Evolutionary conservation across 2,888 invertebrate genomes (phyloP).

Genomic region (Zonitis immaculata): DNA sequence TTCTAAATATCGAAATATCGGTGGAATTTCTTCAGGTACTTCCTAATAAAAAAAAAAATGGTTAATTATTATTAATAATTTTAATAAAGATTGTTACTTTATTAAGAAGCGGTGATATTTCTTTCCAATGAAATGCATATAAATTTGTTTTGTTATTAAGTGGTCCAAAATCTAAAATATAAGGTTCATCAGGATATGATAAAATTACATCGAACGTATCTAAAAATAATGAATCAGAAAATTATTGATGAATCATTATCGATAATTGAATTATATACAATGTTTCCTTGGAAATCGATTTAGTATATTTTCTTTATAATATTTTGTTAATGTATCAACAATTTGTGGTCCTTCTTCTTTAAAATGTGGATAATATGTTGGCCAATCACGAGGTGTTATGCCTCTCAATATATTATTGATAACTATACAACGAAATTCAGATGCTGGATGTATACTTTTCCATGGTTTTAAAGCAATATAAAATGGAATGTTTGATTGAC

Average conservation of each 20-base stretch:
- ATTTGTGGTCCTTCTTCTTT: constrained; percentile 41
- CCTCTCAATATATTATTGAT: constrained; percentile 41
- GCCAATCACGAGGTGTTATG: constrained; percentile 46
- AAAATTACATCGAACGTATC: constrained; percentile 42
- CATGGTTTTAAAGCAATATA: constrained; percentile 42
- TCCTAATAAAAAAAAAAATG: constrained; percentile 28
- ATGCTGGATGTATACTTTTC: constrained; percentile 45
- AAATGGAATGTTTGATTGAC: constrained; percentile 32
- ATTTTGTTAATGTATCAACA: constrained; percentile 35
- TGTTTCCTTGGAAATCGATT: constrained; percentile 34
- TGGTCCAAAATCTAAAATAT: constrained; percentile 41
- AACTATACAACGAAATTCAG: constrained; percentile 45
- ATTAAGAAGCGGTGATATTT: constrained; percentile 40
- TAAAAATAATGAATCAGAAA: constrained; percentile 29
- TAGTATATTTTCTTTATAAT: constrained; percentile 37
- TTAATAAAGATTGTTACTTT: constrained; percentile 30
- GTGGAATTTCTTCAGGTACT: constrained; percentile 35
- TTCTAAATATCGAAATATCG: constrained; percentile 44
- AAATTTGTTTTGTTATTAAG: constrained; percentile 41
- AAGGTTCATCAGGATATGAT: constrained; percentile 36
- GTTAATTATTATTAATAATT: too few relatives aligned
- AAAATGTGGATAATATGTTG: constrained; percentile 43
- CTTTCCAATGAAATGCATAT: constrained; percentile 45
- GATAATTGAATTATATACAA: constrained; percentile 30
- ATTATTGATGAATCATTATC: background rate